A percentile compares a stretch with the other conserved stretches of the same genome.
Conservation (phyloP, 2,797 vertebrate genomes). For the Bovichtus variegatus region DNA sequence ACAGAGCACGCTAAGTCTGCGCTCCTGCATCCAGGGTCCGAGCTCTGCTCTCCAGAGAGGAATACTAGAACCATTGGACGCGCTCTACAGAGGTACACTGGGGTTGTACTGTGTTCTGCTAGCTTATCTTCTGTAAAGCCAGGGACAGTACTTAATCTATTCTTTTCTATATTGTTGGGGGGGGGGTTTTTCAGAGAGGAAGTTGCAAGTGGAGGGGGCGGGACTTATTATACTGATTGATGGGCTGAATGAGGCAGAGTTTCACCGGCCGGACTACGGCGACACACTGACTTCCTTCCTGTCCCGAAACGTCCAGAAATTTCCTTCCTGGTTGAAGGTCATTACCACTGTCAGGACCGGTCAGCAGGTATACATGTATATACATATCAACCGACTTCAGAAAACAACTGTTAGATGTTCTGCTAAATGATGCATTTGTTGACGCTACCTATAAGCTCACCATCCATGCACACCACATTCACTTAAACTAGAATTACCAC, state of each 20-base stretch:
- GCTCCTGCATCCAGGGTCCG: slow-evolving; percentile 96
- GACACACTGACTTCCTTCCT: slow-evolving; percentile 97
- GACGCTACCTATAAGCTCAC: neutral
- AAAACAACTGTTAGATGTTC: neutral
- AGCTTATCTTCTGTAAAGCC: neutral
- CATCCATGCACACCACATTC: neutral
- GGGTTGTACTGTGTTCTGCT: neutral
- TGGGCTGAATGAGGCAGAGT: slow-evolving; percentile 97
- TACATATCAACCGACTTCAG: neutral
- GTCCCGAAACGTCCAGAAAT: slow-evolving; percentile 92
- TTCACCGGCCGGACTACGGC: slow-evolving; percentile 97
- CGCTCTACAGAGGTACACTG: slow-evolving; percentile 89
- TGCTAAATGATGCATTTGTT: neutral
- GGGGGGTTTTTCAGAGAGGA: slow-evolving; percentile 86
- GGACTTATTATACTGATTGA: slow-evolving; percentile 96
- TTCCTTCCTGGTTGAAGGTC: slow-evolving; percentile 96
- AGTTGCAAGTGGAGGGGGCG: slow-evolving; percentile 89
- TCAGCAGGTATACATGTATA: slow-evolving; percentile 83
- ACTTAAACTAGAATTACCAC: too few relatives aligned
- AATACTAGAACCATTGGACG: slow-evolving; percentile 92
- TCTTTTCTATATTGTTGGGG: neutral
- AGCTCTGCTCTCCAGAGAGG: slow-evolving; percentile 91
- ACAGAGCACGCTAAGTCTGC: slow-evolving; percentile 93
- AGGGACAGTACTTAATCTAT: neutral
- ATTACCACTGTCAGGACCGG: slow-evolving; percentile 95